phyloP scores from a whole-genome alignment of 1,140 invertebrate species.

The Micrasema longulum region DNA sequence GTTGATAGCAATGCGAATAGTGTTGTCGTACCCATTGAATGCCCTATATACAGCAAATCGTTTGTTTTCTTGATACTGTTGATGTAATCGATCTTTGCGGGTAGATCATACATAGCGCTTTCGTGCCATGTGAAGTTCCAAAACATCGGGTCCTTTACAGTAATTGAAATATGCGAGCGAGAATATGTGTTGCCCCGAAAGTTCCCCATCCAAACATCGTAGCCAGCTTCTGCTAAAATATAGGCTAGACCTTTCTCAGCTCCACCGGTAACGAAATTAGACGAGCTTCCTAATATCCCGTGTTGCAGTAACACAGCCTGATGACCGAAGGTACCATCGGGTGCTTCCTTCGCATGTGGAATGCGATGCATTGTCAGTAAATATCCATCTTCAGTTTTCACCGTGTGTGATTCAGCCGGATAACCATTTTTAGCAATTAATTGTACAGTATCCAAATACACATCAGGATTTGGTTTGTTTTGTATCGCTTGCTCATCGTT shows the following conservation, averaged over 20 bases:
- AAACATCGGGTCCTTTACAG: conserved; percentile 67
- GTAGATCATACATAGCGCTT: conserved; percentile 79
- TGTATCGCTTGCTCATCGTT: conserved; percentile 15
- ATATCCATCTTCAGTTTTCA: conserved; percentile 79
- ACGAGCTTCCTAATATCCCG: conserved; percentile 80
- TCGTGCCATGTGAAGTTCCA: conserved; percentile 79
- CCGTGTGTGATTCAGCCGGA: conserved; percentile 73
- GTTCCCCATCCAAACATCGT: conserved; percentile 78
- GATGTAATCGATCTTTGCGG: conserved; percentile 80
- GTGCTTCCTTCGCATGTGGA: conserved; percentile 64
- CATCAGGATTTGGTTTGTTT: conserved; percentile 57
- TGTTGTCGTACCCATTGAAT: conserved; percentile 76
- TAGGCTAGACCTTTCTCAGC: conserved; percentile 72
- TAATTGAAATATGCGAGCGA: conserved; percentile 65
- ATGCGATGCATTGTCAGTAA: conserved; percentile 80
- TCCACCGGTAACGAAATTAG: conserved; percentile 80
- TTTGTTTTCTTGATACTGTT: conserved; percentile 68
- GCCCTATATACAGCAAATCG: conserved; percentile 77
- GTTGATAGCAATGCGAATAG: conserved; percentile 75
- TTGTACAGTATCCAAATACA: conserved; percentile 67
- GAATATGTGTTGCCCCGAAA: conserved; percentile 75
- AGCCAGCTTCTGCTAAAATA: conserved; percentile 72
- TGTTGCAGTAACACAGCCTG: conserved; percentile 79
- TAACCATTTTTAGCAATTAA: conserved; percentile 76
- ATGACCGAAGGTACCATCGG: conserved; percentile 50